Evolutionary conservation across 2,888 invertebrate species (phyloP).

Genomic region (Synanthedon myopaeformis): DNA sequence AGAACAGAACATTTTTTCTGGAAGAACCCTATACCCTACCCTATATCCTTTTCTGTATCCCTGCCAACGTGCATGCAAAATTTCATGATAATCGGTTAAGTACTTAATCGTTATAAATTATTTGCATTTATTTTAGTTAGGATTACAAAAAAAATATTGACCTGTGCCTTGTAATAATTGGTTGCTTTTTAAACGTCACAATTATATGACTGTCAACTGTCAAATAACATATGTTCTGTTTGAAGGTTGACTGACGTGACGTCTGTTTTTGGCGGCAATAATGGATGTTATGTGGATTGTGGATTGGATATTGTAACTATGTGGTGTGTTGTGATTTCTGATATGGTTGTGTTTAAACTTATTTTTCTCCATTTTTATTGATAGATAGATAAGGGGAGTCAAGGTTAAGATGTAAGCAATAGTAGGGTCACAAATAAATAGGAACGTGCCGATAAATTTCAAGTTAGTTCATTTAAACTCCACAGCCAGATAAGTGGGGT

Average conservation of each 20-base stretch:
- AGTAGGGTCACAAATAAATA: constrained; percentile 36
- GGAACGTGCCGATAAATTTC: constrained; percentile 24
- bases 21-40: too few relatives aligned
- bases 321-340: background rate
- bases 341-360: constrained; percentile 13
- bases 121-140: too few relatives aligned
- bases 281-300: background rate
- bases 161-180: background rate
- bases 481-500: constrained; percentile 22
- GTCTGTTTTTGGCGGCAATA: constrained; percentile 8
- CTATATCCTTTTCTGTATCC: too few relatives aligned
- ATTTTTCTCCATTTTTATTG: constrained; percentile 12
- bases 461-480: constrained; percentile 43
- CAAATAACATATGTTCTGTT: constrained; percentile 2
- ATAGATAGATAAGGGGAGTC: constrained; percentile 31
- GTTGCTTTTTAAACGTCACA: background rate
- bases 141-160: too few relatives aligned
- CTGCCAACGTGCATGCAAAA: too few relatives aligned
- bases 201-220: background rate
- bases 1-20: too few relatives aligned
- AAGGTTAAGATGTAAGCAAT: constrained; percentile 29
- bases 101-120: too few relatives aligned
- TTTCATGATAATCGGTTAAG: too few relatives aligned
- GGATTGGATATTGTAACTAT: too few relatives aligned
- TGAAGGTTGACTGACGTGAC: background rate